Base-by-base conservation (phyloP, 35 echinoderm and acorn worm genomes). In the Lytechinus variegatus region DNA sequence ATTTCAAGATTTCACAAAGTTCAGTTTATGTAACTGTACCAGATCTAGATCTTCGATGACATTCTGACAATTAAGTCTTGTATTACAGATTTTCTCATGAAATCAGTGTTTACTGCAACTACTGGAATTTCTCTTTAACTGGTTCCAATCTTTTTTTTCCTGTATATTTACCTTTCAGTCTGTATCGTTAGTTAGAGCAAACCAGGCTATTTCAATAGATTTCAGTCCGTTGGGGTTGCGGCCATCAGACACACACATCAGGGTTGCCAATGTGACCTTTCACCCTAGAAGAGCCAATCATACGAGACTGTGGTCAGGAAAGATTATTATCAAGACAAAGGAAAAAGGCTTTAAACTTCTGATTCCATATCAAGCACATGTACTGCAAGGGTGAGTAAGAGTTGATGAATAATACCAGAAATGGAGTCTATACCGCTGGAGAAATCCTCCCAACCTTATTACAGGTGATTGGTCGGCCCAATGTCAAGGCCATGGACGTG, bases 301-400 rank as follows among this genome's bases (percentile, higher is more conserved):
- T 55, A 97, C 98, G 2, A 91, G 98, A 55, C 79, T 97, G 53
- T 99, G 98, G 98, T 97, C 97, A 52, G 98, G 98, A 12, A 99
- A 99, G 96, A 97, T 99, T 79, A 97, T 99, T 57, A 95, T 99
- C 57, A 99, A 99, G 96, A 96, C 98, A 51, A 99, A 99, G 94
- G 98, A 99, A 86, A 99, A 99, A 94, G 97, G 95, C 27, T 28
- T 95, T 21, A 97, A 97, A 90, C 87, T 99, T 52, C 97, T 97
- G 61, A 96, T 99, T n/a, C 98, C 98, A 52, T 99, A 99, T 95
- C 98, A 99, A 95, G 97, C 98, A 94, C 95, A 98, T 95, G 98
- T 99, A 58, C 97, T 99, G 96, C 98, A 96, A 92, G 98, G 98
- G 98, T 99, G 92, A 96, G 98, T 97, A 79, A 79, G 19, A 58